Evolutionary conservation across 2,113 vertebrate genomes (phyloP).

Genomic region (Semnornis frantzii): DNA sequence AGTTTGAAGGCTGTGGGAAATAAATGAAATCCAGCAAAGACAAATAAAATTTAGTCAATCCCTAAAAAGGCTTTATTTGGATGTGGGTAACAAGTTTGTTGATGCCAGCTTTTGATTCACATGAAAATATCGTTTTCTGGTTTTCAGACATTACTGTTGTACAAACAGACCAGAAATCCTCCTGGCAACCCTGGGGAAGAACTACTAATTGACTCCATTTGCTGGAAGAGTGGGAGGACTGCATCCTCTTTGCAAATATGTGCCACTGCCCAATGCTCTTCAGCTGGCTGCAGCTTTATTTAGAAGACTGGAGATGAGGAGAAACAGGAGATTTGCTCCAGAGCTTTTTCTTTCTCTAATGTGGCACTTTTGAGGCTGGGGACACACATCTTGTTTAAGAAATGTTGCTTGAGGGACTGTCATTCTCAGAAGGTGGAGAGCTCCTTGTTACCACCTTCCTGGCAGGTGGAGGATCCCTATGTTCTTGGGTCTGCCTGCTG

Average conservation of each 20-base stretch:
- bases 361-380: neutral
- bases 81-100: neutral
- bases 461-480: neutral
- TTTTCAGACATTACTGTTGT: neutral
- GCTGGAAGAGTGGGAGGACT: neutral
- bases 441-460: neutral
- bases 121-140: neutral
- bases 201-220: neutral
- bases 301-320: neutral
- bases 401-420: neutral
- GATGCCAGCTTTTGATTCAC: neutral
- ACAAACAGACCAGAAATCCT: neutral
- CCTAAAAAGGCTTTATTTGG: slow-evolving; percentile 15
- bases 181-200: neutral
- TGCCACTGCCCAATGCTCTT: neutral
- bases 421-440: neutral
- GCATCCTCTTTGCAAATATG: neutral
- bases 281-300: neutral
- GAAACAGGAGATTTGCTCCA: neutral
- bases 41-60: neutral
- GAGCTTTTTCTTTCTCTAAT: neutral
- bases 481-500: neutral
- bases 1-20: neutral
- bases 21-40: neutral
- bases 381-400: neutral